Evolutionary conservation across 2,888 invertebrate species (phyloP).

Genomic region (Rhogogaster chlorosoma): DNA sequence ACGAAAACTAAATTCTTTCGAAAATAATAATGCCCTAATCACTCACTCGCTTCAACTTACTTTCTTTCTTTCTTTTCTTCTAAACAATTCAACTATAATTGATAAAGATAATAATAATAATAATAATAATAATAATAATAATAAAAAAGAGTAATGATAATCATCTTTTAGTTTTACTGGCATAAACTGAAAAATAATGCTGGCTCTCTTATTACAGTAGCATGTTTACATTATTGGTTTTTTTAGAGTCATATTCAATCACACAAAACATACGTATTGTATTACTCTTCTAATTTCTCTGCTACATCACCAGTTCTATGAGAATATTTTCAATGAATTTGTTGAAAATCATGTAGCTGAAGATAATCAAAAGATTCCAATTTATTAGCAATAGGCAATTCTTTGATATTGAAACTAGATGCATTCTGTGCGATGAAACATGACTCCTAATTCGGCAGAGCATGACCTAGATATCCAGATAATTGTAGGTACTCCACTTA

Average conservation of each 20-base stretch:
- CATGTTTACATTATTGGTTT: neutral
- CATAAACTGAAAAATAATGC: slow-evolving; percentile 29
- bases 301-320: neutral
- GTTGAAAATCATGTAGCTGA: neutral
- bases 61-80: neutral
- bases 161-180: slow-evolving; percentile 10
- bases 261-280: neutral
- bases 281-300: neutral
- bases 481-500: neutral
- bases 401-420: neutral
- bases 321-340: neutral
- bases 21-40: slow-evolving; percentile 54
- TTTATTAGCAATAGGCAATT: neutral
- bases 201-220: neutral
- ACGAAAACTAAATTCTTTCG: slow-evolving; percentile 50
- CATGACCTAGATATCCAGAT: slow-evolving; percentile 6
- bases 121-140: neutral
- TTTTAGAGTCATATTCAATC: slow-evolving; percentile 11
- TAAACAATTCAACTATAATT: slow-evolving; percentile 36
- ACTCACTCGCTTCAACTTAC: slow-evolving; percentile 39
- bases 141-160: neutral
- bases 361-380: neutral
- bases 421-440: neutral
- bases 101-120: neutral
- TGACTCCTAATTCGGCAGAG: slow-evolving; percentile 25